Evolutionary conservation across 2,888 invertebrate genomes (phyloP), one percentile per base, ranked within the genome.

Genomic region (Unio pictorum): DNA sequence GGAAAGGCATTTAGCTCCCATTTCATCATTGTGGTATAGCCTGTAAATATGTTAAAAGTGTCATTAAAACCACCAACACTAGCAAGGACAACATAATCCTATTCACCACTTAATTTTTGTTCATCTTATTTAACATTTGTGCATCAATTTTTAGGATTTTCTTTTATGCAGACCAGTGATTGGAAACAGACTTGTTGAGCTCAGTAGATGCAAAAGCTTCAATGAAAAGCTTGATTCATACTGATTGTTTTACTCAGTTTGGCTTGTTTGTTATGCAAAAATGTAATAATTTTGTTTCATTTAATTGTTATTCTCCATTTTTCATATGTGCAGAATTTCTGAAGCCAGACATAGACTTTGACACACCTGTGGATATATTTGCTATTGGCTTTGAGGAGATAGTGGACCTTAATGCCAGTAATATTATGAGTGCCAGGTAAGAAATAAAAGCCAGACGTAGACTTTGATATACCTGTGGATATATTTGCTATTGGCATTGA

Each of bases 301-400:
- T 56, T 58, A 58, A 58, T 58, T 23, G 11, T 18, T 26, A 57
- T 65, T 20, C 7, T 55, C 6, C 8, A 20, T 61, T 59, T 23
- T 23, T 67, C 55, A 54, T 63, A 61, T 56, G 69, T 73, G 17
- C 67, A 84, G 84, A 75, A 20, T 56, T 68, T 63, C 15, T 84
- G 20, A 70, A 77, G n/a, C 57, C 63, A 23, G 76, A 75, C 34
- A 80, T 80, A n/a, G 90, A 91, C 68, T 91, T 91, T 75, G 87
- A 92, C 71, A 92, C 92, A 72, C 94, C 96, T 26, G 94, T 95
- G 66, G 99, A 99, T 90, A 95, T 99, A 73, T 99, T 95, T 91
- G 98, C 98, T 1, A 95, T 99, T 88, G 99, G 99, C 26, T 98
- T 99, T 91, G 97, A 99, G 91, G 99, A 99, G 92, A 98, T 99